A percentile compares a stretch with the other conserved stretches of the same genome.
Conservation (phyloP, 2,888 invertebrate genomes). For the Agrochola lota region DNA sequence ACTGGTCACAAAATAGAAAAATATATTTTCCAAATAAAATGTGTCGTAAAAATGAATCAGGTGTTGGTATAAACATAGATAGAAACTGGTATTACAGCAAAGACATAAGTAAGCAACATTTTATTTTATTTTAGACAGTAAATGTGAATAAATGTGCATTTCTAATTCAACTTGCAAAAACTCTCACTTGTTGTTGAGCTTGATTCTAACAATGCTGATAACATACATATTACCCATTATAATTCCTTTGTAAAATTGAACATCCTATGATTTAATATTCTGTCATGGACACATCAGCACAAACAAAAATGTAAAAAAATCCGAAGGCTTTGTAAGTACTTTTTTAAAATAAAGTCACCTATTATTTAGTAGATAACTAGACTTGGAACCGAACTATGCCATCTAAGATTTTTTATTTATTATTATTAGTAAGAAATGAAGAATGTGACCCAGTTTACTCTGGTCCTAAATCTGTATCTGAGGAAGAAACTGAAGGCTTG, state of each 20-base stretch:
- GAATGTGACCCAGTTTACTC: conserved; percentile 79
- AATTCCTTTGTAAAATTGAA: background rate
- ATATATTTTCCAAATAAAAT: conserved; percentile 71
- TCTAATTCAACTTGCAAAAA: background rate
- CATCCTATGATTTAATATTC: background rate
- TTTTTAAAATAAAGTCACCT: background rate
- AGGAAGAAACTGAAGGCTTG: conserved; percentile 79
- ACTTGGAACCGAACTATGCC: background rate
- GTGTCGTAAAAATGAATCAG: conserved; percentile 68
- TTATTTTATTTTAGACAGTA: background rate
- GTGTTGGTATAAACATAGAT: conserved; percentile 81
- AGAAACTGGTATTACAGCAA: conserved; percentile 80
- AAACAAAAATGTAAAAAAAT: too few species aligned
- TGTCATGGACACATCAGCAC: too few species aligned
- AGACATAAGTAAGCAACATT: conserved; percentile 49
- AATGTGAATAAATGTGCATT: background rate
- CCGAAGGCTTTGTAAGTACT: too few species aligned
- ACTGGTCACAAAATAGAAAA: conserved; percentile 83
- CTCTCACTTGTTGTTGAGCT: background rate
- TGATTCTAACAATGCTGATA: background rate
- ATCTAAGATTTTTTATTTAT: background rate
- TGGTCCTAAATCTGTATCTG: conserved; percentile 78
- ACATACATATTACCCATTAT: background rate
- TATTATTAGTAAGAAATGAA: conserved; percentile 61
- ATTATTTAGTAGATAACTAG: background rate